phyloP scores from a whole-genome alignment of 2,888 invertebrate species.

The Epistrophe grossulariae region DNA sequence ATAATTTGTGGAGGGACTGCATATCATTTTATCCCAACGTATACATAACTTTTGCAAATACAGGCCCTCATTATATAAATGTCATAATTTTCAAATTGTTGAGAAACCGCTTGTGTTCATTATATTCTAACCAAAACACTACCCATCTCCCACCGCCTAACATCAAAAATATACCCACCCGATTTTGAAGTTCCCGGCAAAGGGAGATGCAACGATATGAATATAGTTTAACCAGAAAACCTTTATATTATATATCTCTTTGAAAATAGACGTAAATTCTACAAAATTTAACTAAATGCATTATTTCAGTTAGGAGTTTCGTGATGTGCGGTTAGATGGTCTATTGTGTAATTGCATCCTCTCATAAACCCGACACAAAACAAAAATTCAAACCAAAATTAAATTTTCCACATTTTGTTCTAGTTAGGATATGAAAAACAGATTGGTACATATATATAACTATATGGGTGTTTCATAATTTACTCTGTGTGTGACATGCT shows the following conservation, averaged over 20 bases:
- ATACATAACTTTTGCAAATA: background rate
- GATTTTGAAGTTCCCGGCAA: background rate
- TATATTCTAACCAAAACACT: background rate
- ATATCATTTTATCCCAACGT: background rate
- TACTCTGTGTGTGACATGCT: background rate
- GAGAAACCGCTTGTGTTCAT: constrained; percentile 7
- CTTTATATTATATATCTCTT: background rate
- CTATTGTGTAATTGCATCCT: constrained; percentile 21
- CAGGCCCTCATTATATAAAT: constrained; percentile 9
- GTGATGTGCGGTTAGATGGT: constrained; percentile 22
- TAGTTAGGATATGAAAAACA: constrained; percentile 3
- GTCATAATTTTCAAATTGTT: background rate
- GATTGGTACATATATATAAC: too few relatives aligned
- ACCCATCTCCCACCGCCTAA: background rate
- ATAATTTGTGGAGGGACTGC: background rate
- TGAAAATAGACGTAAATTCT: background rate
- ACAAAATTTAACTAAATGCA: constrained; percentile 4
- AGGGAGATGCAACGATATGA: background rate
- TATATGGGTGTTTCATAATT: background rate
- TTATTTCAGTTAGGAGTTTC: constrained; percentile 7
- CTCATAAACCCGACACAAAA: background rate
- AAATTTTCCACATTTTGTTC: constrained; percentile 24
- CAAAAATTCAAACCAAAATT: constrained; percentile 13
- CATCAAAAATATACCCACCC: background rate
- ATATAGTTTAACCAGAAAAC: background rate